phyloP scores from a whole-genome alignment of 2,797 vertebrate genomes.

The Cetoscarus ocellatus region DNA sequence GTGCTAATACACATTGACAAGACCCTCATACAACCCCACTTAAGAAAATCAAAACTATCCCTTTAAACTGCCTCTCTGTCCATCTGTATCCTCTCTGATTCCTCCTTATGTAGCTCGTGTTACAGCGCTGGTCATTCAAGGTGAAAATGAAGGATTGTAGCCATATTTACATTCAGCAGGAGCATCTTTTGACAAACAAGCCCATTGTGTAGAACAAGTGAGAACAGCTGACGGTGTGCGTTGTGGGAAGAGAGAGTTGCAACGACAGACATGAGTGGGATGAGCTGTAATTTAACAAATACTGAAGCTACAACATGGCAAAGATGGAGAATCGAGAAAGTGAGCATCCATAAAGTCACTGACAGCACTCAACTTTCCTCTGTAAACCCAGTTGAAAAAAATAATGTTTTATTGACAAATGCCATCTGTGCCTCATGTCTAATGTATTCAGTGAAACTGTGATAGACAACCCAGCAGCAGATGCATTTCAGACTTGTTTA shows the following conservation, averaged over 20 bases:
- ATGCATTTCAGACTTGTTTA: conserved; percentile 15
- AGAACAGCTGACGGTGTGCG: conserved; percentile 3
- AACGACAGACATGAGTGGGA: background rate
- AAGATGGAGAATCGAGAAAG: conserved; percentile 3
- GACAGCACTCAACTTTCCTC: background rate
- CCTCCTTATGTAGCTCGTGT: background rate
- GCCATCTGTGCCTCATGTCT: conserved; percentile 17
- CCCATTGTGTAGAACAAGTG: conserved; percentile 1
- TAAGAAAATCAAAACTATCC: no score
- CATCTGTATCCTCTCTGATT: background rate
- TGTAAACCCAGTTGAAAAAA: conserved; percentile 7
- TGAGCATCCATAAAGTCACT: conserved; percentile 1
- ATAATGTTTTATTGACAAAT: conserved; percentile 19
- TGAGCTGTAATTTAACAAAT: conserved; percentile 18
- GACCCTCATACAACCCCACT: no score
- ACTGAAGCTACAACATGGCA: background rate
- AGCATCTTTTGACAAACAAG: background rate
- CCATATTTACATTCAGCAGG: background rate
- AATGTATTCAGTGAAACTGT: conserved; percentile 1
- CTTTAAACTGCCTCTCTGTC: background rate
- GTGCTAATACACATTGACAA: no score
- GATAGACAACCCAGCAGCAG: conserved; percentile 18
- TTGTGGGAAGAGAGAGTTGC: background rate
- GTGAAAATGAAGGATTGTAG: background rate
- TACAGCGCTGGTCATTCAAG: background rate